Conservation (phyloP, 2,113 vertebrate genomes). For the Montifringilla adamsi region DNA sequence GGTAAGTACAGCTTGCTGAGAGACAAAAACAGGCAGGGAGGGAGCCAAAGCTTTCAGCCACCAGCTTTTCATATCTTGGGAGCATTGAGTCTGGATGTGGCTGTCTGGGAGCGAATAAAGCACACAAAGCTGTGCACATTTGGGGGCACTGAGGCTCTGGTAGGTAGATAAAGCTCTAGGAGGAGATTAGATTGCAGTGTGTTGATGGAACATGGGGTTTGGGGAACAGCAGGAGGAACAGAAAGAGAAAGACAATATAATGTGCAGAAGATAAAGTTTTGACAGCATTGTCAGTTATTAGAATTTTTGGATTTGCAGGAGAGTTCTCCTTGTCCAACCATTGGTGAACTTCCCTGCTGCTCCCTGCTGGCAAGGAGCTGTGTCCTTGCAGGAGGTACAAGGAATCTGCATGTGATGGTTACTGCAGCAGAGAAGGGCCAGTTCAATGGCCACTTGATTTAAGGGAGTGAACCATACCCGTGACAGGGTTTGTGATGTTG, state of each 20-base stretch:
- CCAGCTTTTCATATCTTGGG: neutral
- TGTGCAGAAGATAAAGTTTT: neutral
- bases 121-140: neutral
- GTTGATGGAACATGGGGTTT: neutral
- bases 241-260: neutral
- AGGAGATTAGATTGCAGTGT: neutral
- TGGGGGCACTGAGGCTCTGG: neutral
- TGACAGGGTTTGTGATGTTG: neutral
- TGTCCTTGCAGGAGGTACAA: neutral
- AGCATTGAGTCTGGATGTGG: neutral
- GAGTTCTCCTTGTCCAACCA: fast-evolving
- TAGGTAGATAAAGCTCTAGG: neutral
- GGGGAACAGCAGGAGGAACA: neutral
- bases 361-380: neutral
- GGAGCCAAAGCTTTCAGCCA: neutral
- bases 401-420: neutral
- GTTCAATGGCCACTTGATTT: neutral
- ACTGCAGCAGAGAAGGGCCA: neutral
- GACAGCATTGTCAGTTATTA: neutral
- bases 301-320: neutral
- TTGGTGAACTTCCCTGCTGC: neutral
- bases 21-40: neutral
- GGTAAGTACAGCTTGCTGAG: neutral
- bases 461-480: neutral
- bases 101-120: neutral